Evolutionary conservation across 2,888 invertebrate genomes (phyloP), one percentile per base, ranked within the genome.

Genomic region (Hedya salicella): DNA sequence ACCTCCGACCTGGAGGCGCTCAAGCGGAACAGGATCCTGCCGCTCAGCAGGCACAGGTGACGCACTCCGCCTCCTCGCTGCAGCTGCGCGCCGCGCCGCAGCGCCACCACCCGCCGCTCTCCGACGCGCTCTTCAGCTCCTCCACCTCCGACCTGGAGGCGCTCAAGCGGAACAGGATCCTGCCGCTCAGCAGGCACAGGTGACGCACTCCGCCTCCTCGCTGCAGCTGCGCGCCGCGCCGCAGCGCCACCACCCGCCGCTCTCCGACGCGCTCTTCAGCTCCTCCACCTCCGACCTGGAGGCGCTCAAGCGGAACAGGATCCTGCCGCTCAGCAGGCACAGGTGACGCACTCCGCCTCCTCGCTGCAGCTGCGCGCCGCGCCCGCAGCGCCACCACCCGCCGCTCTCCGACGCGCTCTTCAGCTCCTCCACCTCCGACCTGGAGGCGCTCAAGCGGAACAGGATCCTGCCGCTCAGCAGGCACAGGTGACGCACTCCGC

Each of bases 231-330:
- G 13, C 25, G 44, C 46, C 21, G 57, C 36, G 19, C 46, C 67
- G 14, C 40, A 44, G n/a, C 53, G 48, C 25, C 52, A 30, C 21
- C 13, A n/a, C 4, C 14, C 30, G 32, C 59, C 62, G 44, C 57
- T 46, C 14, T 36, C 21, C 16, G 82, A 80, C 77, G 80, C 81
- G 39, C 78, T 83, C 54, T 78, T 76, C 70, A 77, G 78, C 42
- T 75, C 86, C 65, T 89, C 89, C 73, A 88, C 89, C 0, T 85
- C 89, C 0, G 89, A 89, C 69, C 75, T 91, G 25, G 86, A 87
- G 78, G 80, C 81, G n/a, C n/a, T n/a, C n/a, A n/a, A n/a, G n/a
- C n/a, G n/a, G n/a, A n/a, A n/a, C n/a, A n/a, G n/a, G n/a, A n/a
- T n/a, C n/a, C n/a, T n/a, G 6, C 2, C 25, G 25, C 25, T 25